These are phyloP conservation scores for Neuroscelio doddi DNA, from an alignment of 2,888 invertebrate genomes.

Conservation along the genomic window DNA sequence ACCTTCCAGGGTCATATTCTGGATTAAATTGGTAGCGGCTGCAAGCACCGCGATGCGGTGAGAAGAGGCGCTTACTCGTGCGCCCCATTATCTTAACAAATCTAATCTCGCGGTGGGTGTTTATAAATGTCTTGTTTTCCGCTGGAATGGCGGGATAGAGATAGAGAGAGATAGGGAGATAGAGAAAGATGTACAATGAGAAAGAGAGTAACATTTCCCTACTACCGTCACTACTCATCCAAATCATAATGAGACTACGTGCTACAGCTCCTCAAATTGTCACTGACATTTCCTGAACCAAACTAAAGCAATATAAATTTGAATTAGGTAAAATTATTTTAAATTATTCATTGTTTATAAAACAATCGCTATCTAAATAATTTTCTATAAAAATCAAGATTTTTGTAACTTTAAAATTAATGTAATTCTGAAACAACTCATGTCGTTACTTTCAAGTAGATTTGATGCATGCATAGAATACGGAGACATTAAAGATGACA, in stretches of 20 bases:
- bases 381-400: too few species aligned
- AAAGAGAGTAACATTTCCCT: slow-evolving; percentile 14
- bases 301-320: neutral
- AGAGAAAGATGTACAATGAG: slow-evolving; percentile 4
- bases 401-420: too few species aligned
- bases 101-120: slow-evolving; percentile 71
- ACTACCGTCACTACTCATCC: slow-evolving; percentile 39
- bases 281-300: neutral
- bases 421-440: too few species aligned
- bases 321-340: neutral
- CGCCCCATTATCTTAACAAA: slow-evolving; percentile 71
- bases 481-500: too few species aligned
- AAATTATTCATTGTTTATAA: neutral
- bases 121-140: slow-evolving; percentile 72
- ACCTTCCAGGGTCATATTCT: slow-evolving; percentile 61
- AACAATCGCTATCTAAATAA: neutral
- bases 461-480: too few species aligned
- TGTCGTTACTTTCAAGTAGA: too few species aligned
- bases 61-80: slow-evolving; percentile 59
- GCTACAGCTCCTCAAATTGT: slow-evolving; percentile 2
- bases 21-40: slow-evolving; percentile 66
- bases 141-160: slow-evolving; percentile 53
- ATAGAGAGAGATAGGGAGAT: slow-evolving; percentile 27
- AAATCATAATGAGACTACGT: slow-evolving; percentile 47
- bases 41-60: slow-evolving; percentile 57